Percentiles rank a stretch among this genome's conserved stretches.
phyloP scores from a whole-genome alignment of 2,113 vertebrate species.

The Urocynchramus pylzowi region DNA sequence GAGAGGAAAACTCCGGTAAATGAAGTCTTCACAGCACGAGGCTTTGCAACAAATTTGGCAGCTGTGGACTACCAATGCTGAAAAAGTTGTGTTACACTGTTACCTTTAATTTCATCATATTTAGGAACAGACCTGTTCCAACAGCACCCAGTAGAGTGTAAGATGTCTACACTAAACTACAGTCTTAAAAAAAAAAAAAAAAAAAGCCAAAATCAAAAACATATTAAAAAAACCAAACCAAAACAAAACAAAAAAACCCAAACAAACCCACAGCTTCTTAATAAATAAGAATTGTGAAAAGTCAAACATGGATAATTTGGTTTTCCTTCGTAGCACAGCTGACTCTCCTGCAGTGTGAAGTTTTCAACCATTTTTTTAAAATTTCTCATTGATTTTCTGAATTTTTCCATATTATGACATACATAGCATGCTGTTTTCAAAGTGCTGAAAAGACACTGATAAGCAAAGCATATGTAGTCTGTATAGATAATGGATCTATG shows the following conservation, averaged over 20 bases:
- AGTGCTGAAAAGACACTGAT: background rate
- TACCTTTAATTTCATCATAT: background rate
- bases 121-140: background rate
- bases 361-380: background rate
- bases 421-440: background rate
- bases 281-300: background rate
- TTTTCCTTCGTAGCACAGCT: background rate
- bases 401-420: background rate
- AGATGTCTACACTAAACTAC: background rate
- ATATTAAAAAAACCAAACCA: background rate
- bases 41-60: background rate
- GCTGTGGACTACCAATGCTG: background rate
- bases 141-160: fast-evolving
- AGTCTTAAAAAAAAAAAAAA: background rate
- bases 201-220: background rate
- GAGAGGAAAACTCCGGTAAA: background rate
- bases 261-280: background rate
- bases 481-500: background rate
- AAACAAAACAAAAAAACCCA: too few relatives aligned
- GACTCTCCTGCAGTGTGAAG: background rate
- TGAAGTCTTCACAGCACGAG: background rate
- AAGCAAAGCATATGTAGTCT: background rate
- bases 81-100: background rate
- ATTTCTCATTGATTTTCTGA: background rate
- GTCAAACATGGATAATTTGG: background rate